A percentile compares a stretch with the other conserved stretches of the same genome.
Evolutionary conservation across 2,888 invertebrate species (phyloP).

Genomic region (Xanthorhoe spadicearia): DNA sequence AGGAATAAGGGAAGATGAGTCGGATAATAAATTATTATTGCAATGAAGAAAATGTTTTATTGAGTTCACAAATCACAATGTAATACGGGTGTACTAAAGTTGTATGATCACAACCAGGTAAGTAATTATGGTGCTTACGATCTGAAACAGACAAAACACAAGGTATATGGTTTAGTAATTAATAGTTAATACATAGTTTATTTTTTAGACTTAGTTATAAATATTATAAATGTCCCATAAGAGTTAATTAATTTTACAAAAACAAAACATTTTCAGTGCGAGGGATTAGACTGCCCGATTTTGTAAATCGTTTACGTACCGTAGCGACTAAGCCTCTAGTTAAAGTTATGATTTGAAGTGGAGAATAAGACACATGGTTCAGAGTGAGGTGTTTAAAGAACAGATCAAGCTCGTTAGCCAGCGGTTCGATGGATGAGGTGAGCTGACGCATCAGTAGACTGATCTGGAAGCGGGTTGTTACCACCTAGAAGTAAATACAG

Average conservation of each 20-base stretch:
- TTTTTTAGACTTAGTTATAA: no score
- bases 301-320: slow-evolving; percentile 50
- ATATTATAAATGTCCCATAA: no score
- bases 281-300: neutral
- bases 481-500: slow-evolving; percentile 40
- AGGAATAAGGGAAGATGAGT: slow-evolving; percentile 37
- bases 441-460: slow-evolving; percentile 49
- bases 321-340: slow-evolving; percentile 71
- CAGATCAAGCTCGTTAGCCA: slow-evolving; percentile 64
- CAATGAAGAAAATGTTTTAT: slow-evolving; percentile 14
- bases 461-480: slow-evolving; percentile 43
- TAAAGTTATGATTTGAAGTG: slow-evolving; percentile 71
- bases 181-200: no score
- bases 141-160: slow-evolving; percentile 45
- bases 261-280: no score
- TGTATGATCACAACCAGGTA: slow-evolving; percentile 55
- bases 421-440: slow-evolving; percentile 53
- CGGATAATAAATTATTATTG: slow-evolving; percentile 14
- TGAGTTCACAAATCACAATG: neutral
- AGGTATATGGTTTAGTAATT: neutral
- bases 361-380: slow-evolving; percentile 69
- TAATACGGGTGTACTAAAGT: slow-evolving; percentile 31
- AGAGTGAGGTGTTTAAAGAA: slow-evolving; percentile 72
- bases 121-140: slow-evolving; percentile 53
- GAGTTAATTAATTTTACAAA: no score